Base-by-base conservation (phyloP, 2,888 invertebrate genomes). In the Epinotia nisella region DNA sequence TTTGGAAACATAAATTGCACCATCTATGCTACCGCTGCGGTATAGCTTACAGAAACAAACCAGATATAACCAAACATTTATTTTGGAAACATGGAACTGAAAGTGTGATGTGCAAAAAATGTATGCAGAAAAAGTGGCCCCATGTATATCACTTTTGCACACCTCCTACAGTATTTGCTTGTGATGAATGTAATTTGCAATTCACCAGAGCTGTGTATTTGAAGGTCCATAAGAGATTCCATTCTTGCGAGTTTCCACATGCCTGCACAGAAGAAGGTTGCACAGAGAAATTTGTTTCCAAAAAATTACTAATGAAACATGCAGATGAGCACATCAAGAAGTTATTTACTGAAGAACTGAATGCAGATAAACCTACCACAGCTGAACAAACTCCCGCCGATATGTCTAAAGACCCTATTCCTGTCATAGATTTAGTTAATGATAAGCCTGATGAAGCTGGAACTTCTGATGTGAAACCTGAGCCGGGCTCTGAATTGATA, bases 21-120 rank as follows among this genome's bases (percentile, higher is more conserved):
- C 97, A 98, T 88, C 91, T 97, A 71, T 98, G 98, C 84, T 98
- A 97, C 86, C 95, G 97, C 29, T 98, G 98, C 86, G 97, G 97
- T 45, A 97, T 98, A 76, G 96, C 98, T 0, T 98, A 98, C 85
- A 95, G 97, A 78, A 98, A 97, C 87, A 97, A 97, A 85, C 96
- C 96, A 70, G 97, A 98, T 83, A 98, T 98, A 74, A 97, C 97
- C 17, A 97, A 97, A 83, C 98, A 98, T 91, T 92, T 98, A 71
- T 98, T 97, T 86, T 98, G 98, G 98, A 98, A 98, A 87, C 98
- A 98, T 87, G 98, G 98, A 24, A 98, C 98, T 2, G 97, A 98
- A 84, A 97, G 97, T 89, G 96, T 97, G 2, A 89, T 96, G 49
- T 98, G 98, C 85, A 97, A 97, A 86, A 96, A 95, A 82, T 98